Conservation (phyloP, 1,140 invertebrate genomes). For the Caenorhabditis latens region DNA sequence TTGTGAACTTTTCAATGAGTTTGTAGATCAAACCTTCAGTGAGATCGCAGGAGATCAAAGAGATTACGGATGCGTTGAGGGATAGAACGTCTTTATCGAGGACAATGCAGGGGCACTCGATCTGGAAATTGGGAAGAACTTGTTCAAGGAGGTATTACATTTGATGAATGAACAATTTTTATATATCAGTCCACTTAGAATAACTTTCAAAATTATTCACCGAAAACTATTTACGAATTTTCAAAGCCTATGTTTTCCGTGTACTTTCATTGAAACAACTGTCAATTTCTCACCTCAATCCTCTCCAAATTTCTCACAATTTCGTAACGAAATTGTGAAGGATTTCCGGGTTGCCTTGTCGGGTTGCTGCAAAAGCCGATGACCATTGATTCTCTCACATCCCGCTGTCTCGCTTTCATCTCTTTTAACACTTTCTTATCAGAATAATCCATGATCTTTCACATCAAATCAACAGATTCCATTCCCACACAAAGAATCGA, state of each 20-base stretch:
- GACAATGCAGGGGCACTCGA: not conserved
- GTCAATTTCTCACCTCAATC: not conserved
- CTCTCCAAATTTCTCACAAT: not conserved
- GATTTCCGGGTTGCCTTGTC: too few relatives aligned
- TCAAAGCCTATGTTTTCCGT: too few relatives aligned
- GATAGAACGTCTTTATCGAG: not conserved
- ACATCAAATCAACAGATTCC: not conserved
- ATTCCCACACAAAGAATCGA: not conserved
- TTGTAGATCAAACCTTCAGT: not conserved
- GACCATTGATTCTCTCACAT: too few relatives aligned
- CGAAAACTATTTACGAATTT: too few relatives aligned
- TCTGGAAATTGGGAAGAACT: not conserved
- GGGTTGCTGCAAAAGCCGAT: too few relatives aligned
- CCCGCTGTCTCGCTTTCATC: too few relatives aligned
- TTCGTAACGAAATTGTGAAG: too few relatives aligned
- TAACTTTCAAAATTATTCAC: too few relatives aligned
- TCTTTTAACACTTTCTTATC: not conserved
- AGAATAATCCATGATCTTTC: not conserved
- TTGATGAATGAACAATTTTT: too few relatives aligned
- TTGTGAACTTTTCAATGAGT: conserved; percentile 25
- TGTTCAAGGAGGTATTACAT: too few relatives aligned
- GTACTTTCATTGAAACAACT: too few relatives aligned
- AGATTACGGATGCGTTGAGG: not conserved
- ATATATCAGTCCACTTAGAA: too few relatives aligned
- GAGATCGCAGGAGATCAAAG: not conserved